Evolutionary conservation across 2,797 vertebrate species (phyloP), one percentile per base, ranked within the genome.

Genomic region (Manis pentadactyla): DNA sequence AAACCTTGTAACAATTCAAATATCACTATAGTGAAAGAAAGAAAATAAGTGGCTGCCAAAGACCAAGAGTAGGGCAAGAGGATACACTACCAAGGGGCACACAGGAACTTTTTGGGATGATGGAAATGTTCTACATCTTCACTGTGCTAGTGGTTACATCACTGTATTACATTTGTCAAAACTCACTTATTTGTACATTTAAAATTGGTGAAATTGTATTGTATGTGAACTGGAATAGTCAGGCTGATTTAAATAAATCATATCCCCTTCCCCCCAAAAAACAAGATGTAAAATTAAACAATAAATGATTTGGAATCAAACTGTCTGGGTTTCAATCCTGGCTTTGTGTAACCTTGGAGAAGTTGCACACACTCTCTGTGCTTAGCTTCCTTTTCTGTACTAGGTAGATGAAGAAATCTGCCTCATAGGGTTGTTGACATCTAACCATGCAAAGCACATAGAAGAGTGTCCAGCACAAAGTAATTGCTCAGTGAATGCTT

Each of bases 91-190:
- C 31, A 78, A 77, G 7, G 15, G 29, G 42, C 31, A 53, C 10
- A 61, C 59, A 77, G 49, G n/a, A 64, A 59, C 21, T 75, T 83
- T 69, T 34, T 2, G 63, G 27, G 29, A 81, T 64, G 18, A 55
- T 90, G 12, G 12, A 74, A 91, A 78, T 73, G 4, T 59, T 86
- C 37, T 57, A 34, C 19, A 81, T 64, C 29, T 51, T 92, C 75
- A 75, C 27, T 57, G 21, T 86, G 21, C 15, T 86, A 8, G 27
- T 88, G 49, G 23, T 83, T 84, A 79, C 14, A 51, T 69, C 71
- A 82, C 15, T 71, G 11, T 18, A 34, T 94, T 94, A 66, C 37
- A 88, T 89, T 69, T 89, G 7, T 92, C 61, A 86, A 82, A 75
- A 92, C 14, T 57, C 64, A 63, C 18, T 29, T 46, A 89, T 46